Percentiles rank a stretch among this genome's conserved stretches.
These are phyloP conservation scores for Channa maculata DNA, from an alignment of 2,113 vertebrate species.

Conservation along the genomic window DNA sequence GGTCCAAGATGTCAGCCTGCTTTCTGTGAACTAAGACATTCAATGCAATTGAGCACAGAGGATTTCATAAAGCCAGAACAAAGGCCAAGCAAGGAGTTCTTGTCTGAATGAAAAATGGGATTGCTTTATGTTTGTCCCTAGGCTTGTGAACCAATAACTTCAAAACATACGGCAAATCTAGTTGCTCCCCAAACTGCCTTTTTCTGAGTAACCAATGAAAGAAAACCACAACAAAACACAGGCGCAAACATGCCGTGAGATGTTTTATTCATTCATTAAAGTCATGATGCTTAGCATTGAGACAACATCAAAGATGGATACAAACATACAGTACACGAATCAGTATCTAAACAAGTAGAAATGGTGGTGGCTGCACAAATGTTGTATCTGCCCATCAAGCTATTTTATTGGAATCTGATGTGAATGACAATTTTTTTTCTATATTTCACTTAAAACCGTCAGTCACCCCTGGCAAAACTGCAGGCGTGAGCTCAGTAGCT, in stretches of 20 bases:
- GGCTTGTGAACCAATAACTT: conserved; percentile 78
- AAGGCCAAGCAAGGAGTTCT: conserved; percentile 60
- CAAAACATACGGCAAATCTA: conserved; percentile 77
- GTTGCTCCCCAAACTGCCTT: conserved; percentile 59
- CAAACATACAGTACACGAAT: conserved; percentile 37
- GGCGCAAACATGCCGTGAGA: conserved; percentile 43
- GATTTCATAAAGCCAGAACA: conserved; percentile 71
- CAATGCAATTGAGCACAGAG: conserved; percentile 65
- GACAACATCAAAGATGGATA: conserved; percentile 40
- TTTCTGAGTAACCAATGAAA: conserved; percentile 53
- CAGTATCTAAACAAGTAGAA: conserved; percentile 31
- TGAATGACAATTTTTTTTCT: conserved; percentile 34
- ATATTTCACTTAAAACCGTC: conserved; percentile 12
- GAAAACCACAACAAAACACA: conserved; percentile 46
- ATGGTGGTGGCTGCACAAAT: conserved; percentile 11
- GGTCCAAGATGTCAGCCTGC: conserved; percentile 46
- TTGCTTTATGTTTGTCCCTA: conserved; percentile 72
- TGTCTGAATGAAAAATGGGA: conserved; percentile 77
- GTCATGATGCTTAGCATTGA: conserved; percentile 35
- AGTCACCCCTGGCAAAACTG: conserved; percentile 51
- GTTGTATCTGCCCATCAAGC: conserved; percentile 33
- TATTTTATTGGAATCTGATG: conserved; percentile 4
- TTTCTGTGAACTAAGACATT: conserved; percentile 65
- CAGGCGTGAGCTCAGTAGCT: conserved; percentile 40
- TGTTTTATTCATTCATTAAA: conserved; percentile 75